Percentiles rank a stretch among this genome's conserved stretches.
These are phyloP conservation scores for Pantelozetes paolii DNA, from an alignment of 2,888 invertebrate genomes.

Conservation along the genomic window DNA sequence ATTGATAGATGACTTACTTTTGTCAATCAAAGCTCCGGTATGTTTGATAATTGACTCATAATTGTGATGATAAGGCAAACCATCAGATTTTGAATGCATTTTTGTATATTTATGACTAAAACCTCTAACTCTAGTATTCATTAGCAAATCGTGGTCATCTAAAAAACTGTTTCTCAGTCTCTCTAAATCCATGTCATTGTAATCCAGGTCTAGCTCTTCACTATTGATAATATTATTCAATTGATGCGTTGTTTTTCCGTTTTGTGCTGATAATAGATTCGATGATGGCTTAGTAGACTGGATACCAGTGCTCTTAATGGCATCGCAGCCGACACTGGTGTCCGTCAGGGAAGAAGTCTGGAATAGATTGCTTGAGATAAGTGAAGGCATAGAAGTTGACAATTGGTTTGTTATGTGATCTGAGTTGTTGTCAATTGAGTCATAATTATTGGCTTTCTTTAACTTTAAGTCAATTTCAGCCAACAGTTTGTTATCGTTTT, in stretches of 20 bases:
- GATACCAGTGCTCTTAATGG: background rate
- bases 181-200: background rate
- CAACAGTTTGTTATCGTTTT: constrained; percentile 69
- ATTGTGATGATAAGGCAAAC: constrained; percentile 18
- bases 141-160: constrained; percentile 17
- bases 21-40: constrained; percentile 27
- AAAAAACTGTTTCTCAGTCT: background rate
- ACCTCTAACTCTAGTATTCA: background rate
- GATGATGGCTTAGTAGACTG: background rate
- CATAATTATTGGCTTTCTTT: background rate
- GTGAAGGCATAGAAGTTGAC: constrained; percentile 36
- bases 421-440: background rate
- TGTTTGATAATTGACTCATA: constrained; percentile 27
- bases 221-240: background rate
- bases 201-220: background rate
- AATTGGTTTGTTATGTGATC: too few species aligned
- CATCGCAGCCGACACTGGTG: background rate
- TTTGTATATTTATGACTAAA: constrained; percentile 1
- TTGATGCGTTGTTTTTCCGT: constrained; percentile 25
- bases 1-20: background rate
- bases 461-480: constrained; percentile 69
- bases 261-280: constrained; percentile 22
- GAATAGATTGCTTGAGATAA: constrained; percentile 5
- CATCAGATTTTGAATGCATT: constrained; percentile 11
- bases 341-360: constrained; percentile 16